These are phyloP conservation scores for Lanius ludovicianus DNA, from an alignment of 2,113 vertebrate genomes.

Conservation along the genomic window DNA sequence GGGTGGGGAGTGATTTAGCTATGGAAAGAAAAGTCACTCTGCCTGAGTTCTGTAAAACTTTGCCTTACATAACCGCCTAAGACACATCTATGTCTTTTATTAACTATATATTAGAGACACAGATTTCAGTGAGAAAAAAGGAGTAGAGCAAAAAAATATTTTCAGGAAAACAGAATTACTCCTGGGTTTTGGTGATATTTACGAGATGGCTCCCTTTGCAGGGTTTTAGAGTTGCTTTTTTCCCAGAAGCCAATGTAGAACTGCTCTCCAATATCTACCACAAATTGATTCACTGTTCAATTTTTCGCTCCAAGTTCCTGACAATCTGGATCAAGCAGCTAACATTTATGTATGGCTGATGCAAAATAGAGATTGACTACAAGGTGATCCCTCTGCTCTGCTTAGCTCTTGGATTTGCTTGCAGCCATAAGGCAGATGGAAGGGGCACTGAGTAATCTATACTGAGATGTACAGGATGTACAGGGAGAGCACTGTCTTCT, in stretches of 20 bases:
- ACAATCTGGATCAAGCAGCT: neutral
- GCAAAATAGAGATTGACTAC: neutral
- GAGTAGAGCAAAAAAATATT: neutral
- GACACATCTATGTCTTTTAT: neutral
- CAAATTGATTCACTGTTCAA: neutral
- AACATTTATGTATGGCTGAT: neutral
- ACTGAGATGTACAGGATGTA: neutral
- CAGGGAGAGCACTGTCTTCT: fast-evolving
- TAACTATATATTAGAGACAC: neutral
- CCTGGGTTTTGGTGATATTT: neutral
- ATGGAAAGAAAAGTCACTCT: neutral
- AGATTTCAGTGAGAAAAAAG: neutral
- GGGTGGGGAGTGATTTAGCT: neutral
- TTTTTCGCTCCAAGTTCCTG: neutral
- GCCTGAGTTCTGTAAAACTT: neutral
- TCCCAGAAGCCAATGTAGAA: neutral
- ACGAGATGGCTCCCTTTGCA: neutral
- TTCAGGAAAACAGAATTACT: neutral
- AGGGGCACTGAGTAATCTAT: neutral
- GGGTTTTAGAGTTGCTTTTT: neutral
- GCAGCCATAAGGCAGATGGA: neutral
- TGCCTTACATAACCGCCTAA: neutral
- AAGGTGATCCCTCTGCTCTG: neutral
- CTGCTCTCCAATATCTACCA: neutral
- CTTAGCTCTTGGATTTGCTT: neutral